phyloP scores from a whole-genome alignment of 1,140 invertebrate species.

The Heterodera carotae region DNA sequence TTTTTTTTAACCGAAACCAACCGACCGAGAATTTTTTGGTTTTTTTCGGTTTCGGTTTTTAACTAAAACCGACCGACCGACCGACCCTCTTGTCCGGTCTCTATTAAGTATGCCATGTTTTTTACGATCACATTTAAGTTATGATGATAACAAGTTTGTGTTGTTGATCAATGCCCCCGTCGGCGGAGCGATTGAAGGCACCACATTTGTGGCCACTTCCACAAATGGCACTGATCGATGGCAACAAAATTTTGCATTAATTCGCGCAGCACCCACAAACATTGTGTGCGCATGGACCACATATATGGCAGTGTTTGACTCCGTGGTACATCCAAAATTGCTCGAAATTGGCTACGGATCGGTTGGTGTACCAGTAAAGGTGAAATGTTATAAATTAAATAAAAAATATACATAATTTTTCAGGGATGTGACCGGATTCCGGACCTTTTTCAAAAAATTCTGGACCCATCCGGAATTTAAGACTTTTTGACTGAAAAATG shows the following conservation, averaged over 20 bases:
- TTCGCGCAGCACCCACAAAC: neutral
- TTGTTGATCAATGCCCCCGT: neutral
- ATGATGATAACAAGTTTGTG: constrained; percentile 1
- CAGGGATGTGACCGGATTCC: no score
- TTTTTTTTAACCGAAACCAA: no score
- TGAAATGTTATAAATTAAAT: no score
- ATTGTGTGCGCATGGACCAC: neutral
- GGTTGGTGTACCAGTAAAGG: neutral
- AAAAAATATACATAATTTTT: no score
- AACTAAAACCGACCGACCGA: no score
- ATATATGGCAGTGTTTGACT: neutral
- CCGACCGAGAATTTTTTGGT: no score
- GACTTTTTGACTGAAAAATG: no score
- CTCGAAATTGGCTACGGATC: neutral
- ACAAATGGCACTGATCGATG: neutral
- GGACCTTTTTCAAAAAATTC: no score
- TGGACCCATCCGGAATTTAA: no score
- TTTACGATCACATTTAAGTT: neutral
- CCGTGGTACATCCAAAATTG: neutral
- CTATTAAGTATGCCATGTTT: no score
- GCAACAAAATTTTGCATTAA: neutral
- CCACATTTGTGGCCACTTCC: neutral
- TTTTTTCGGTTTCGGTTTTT: no score
- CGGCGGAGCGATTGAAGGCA: neutral
- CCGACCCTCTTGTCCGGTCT: no score